phyloP scores from a whole-genome alignment of 2,888 invertebrate genomes.

The Volucella bombylans region DNA sequence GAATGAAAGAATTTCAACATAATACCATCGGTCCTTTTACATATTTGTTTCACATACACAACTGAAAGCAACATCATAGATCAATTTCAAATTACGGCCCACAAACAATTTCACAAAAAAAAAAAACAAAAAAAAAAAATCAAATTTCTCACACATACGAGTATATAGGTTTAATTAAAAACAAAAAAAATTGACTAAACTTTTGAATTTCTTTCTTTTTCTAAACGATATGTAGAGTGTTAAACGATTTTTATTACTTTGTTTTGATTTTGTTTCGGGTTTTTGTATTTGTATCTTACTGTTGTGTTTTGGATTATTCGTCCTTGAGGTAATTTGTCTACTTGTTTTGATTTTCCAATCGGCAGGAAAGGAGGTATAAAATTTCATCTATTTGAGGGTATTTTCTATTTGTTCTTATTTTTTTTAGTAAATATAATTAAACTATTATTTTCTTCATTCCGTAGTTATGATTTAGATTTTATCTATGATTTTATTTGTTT shows the following conservation, averaged over 20 bases:
- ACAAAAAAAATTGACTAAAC: conserved; percentile 9
- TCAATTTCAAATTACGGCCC: not conserved
- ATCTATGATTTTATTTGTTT: conserved; percentile 1
- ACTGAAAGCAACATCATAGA: not conserved
- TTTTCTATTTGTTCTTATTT: too few species aligned
- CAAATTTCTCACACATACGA: conserved; percentile 4
- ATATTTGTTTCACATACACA: not conserved
- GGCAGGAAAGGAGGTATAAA: conserved; percentile 28
- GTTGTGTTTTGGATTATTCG: conserved; percentile 40
- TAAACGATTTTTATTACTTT: conserved; percentile 25
- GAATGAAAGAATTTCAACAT: not conserved
- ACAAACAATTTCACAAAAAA: conserved; percentile 7
- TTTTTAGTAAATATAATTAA: conserved; percentile 66
- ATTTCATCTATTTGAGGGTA: conserved; percentile 56
- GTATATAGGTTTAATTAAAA: not conserved
- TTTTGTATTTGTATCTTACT: conserved; percentile 61
- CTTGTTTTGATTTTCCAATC: conserved; percentile 14
- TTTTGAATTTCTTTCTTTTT: conserved; percentile 15
- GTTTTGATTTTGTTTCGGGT: conserved; percentile 23
- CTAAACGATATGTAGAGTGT: conserved; percentile 61
- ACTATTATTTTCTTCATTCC: conserved; percentile 40
- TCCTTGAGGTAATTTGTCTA: conserved; percentile 62
- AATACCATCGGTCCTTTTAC: not conserved
- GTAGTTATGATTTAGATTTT: conserved; percentile 30
- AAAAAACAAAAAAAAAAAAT: conserved; percentile 3